phyloP scores from a whole-genome alignment of 2,113 vertebrate species.

The Myiagra hebetior region DNA sequence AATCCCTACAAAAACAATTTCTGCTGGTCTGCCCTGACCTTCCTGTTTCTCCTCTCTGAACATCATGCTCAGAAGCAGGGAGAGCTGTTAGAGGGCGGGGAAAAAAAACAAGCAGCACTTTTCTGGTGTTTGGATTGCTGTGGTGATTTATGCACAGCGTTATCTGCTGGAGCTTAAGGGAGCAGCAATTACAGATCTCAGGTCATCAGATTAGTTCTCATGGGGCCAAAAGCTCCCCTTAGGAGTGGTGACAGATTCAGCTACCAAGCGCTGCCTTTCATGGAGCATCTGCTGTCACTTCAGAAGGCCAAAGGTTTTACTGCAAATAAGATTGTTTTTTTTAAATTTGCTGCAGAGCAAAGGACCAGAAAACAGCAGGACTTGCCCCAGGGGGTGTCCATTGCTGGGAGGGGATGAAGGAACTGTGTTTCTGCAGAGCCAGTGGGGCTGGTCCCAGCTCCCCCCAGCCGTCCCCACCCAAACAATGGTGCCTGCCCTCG shows the following conservation, averaged over 20 bases:
- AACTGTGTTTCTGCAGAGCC: background rate
- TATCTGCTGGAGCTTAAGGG: background rate
- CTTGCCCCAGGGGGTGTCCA: fast-evolving
- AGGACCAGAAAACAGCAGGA: background rate
- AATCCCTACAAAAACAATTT: background rate
- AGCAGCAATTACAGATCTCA: background rate
- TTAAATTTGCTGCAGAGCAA: background rate
- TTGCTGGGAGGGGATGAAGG: background rate
- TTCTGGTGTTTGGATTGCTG: background rate
- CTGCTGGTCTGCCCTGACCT: background rate
- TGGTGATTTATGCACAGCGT: slow-evolving; percentile 17
- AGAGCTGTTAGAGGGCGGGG: background rate
- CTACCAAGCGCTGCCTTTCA: background rate
- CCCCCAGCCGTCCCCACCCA: background rate
- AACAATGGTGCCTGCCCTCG: background rate
- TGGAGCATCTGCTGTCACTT: background rate
- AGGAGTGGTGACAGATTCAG: background rate
- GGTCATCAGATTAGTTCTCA: slow-evolving; percentile 39
- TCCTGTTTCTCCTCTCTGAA: background rate
- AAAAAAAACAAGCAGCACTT: background rate
- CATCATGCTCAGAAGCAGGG: background rate
- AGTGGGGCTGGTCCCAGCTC: too few relatives aligned
- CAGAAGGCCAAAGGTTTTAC: background rate
- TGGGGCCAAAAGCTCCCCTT: background rate
- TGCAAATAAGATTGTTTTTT: background rate